These are phyloP conservation scores for Alexandromys fortis DNA, from an alignment of 2,113 vertebrate species.

Conservation along the genomic window DNA sequence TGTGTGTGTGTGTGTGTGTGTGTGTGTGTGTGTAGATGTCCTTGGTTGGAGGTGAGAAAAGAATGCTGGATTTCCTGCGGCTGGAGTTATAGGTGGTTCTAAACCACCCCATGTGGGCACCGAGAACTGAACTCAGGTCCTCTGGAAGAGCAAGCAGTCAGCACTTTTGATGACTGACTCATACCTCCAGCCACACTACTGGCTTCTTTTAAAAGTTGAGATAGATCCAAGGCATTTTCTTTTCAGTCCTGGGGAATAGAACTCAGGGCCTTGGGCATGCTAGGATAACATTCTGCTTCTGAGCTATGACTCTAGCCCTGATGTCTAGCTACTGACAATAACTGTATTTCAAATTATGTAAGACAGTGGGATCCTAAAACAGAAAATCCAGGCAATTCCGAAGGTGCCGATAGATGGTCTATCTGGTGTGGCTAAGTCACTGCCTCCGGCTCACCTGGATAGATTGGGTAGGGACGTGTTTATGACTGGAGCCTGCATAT, in stretches of 20 bases:
- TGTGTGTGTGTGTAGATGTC: background rate
- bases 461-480: background rate
- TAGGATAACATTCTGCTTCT: background rate
- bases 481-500: background rate
- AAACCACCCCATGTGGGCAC: background rate
- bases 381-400: background rate
- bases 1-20: background rate
- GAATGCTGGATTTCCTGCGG: background rate
- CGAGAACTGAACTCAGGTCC: background rate
- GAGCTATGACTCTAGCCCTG: background rate
- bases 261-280: background rate
- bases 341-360: background rate
- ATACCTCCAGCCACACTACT: background rate
- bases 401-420: background rate
- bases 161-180: background rate
- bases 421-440: background rate
- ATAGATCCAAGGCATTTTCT: background rate
- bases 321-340: background rate
- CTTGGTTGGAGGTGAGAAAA: background rate
- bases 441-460: background rate
- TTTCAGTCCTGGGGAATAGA: background rate
- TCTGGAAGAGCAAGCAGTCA: background rate
- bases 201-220: conserved; percentile 24
- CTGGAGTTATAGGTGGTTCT: background rate
- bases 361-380: background rate